Evolutionary conservation across 2,113 vertebrate species (phyloP).

Genomic region (Dissostichus mawsoni): DNA sequence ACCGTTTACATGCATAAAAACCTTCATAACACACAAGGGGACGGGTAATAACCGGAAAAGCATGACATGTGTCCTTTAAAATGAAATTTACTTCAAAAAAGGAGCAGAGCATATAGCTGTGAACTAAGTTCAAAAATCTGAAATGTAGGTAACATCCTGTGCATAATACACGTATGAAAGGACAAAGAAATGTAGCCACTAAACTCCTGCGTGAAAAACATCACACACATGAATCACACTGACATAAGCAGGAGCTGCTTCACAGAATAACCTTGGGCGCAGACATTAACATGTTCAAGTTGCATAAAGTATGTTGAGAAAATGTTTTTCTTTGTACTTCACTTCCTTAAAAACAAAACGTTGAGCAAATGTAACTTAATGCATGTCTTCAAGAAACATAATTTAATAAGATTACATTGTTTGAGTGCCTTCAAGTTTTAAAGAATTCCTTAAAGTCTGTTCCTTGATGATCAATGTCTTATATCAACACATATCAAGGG

Average conservation of each 20-base stretch:
- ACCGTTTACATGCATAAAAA: too few species aligned
- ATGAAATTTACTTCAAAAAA: conserved; percentile 56
- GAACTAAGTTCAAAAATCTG: conserved; percentile 32
- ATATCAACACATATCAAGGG: conserved; percentile 5
- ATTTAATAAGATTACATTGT: conserved; percentile 4
- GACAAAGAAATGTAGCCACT: conserved; percentile 23
- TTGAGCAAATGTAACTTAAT: conserved; percentile 13
- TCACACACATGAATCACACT: conserved; percentile 33
- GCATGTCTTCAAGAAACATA: conserved; percentile 20
- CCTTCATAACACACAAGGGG: too few species aligned
- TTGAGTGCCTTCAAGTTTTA: conserved; percentile 31
- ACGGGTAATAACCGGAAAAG: too few species aligned
- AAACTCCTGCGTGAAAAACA: conserved; percentile 16
- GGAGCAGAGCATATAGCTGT: conserved; percentile 19
- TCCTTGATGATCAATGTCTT: conserved; percentile 17
- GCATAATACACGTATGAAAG: conserved; percentile 35
- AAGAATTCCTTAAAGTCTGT: conserved; percentile 7
- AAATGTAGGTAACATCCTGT: conserved; percentile 45
- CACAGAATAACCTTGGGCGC: not conserved
- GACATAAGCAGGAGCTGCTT: conserved; percentile 12
- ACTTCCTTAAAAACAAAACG: not conserved
- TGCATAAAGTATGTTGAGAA: conserved; percentile 29
- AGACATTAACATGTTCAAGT: conserved; percentile 17
- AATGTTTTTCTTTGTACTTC: not conserved
- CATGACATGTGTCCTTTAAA: conserved; percentile 14